Conservation (phyloP, 2,113 vertebrate genomes). For the Podarcis raffonei region DNA sequence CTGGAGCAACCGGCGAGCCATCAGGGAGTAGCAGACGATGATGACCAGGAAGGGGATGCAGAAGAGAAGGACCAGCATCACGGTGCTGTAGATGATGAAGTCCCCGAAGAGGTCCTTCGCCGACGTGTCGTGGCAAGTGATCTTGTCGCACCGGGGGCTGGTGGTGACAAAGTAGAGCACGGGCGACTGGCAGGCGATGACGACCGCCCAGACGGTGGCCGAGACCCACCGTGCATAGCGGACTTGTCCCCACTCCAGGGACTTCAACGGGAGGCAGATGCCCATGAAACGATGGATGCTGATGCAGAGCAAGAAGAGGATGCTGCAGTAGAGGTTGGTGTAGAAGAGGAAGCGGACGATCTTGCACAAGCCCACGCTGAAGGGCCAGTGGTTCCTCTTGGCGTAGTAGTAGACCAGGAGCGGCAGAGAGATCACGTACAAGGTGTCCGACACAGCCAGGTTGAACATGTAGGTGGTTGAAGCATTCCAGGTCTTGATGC, state of each 20-base stretch:
- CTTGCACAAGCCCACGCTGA: slow-evolving; percentile 88
- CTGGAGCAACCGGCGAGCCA: slow-evolving; percentile 84
- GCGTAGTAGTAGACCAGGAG: slow-evolving; percentile 94
- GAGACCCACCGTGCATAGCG: slow-evolving; percentile 83
- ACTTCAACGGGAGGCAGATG: slow-evolving; percentile 87
- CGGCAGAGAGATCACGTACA: slow-evolving; percentile 92
- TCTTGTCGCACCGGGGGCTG: slow-evolving; percentile 52
- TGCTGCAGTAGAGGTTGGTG: slow-evolving; percentile 93
- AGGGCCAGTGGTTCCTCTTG: slow-evolving; percentile 91
- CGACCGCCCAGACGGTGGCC: slow-evolving; percentile 78
- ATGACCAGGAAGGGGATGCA: slow-evolving; percentile 86
- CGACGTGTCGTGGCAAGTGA: slow-evolving; percentile 92
- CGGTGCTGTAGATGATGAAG: slow-evolving; percentile 89
- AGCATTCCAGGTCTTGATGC: slow-evolving; percentile 90
- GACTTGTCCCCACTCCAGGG: slow-evolving; percentile 84
- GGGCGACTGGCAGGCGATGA: slow-evolving; percentile 85
- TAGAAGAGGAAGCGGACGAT: slow-evolving; percentile 95
- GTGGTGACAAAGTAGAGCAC: slow-evolving; percentile 91
- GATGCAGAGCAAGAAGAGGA: slow-evolving; percentile 95
- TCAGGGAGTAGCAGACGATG: slow-evolving; percentile 89
- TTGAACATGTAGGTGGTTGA: slow-evolving; percentile 97
- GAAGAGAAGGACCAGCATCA: slow-evolving; percentile 88
- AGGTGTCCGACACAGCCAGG: slow-evolving; percentile 87
- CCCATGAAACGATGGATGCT: slow-evolving; percentile 92
- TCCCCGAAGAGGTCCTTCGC: slow-evolving; percentile 84